Evolutionary conservation across 2,888 invertebrate species (phyloP), one percentile per base, ranked within the genome.

Genomic region (Philhelius pedissequus): DNA sequence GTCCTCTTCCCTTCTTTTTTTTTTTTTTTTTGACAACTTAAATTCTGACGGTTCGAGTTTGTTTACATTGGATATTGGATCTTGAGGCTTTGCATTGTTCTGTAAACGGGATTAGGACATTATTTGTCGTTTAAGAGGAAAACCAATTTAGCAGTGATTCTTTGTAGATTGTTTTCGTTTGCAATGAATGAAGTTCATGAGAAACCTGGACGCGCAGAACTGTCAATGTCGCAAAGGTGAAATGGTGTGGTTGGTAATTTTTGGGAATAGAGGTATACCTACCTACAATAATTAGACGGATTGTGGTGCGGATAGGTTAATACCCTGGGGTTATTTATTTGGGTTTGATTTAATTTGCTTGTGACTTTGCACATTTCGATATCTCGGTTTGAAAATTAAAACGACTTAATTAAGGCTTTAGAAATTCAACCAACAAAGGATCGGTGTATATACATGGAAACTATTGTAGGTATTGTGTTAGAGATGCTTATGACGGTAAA

Each of bases 31-130:
- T 48, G 80, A 62, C 68, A 71, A 15, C 45, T 45, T 27, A n/a
- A 30, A 32, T 48, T 64, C 32, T 56, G 81, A 64, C 69, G 68
- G 56, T 54, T 18, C 9, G 58, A 58, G 79, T 79, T 75, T 84
- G 79, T 84, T 84, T 84, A 84, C 83, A 84, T 79, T 84, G 58
- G 58, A 52, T 79, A 84, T 75, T 83, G 64, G 64, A 50, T 79
- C 64, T 66, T 38, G 52, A 64, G 70, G 64, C 70, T 35, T 79
- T 74, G 79, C 58, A 70, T 84, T 79, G 70, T 84, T 66, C 54
- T 54, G 74, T 38, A 79, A 84, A 84, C 75, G 83, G 83, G 83
- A 84, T 84, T 84, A 79, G 74, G 18, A 25, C 13, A 79, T 83
- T 74, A 83, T 83, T 56, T 18, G 69, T 25, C 64, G 74, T 66